Base-by-base conservation (phyloP, 2,797 vertebrate genomes). In the Myripristis jacobus region DNA sequence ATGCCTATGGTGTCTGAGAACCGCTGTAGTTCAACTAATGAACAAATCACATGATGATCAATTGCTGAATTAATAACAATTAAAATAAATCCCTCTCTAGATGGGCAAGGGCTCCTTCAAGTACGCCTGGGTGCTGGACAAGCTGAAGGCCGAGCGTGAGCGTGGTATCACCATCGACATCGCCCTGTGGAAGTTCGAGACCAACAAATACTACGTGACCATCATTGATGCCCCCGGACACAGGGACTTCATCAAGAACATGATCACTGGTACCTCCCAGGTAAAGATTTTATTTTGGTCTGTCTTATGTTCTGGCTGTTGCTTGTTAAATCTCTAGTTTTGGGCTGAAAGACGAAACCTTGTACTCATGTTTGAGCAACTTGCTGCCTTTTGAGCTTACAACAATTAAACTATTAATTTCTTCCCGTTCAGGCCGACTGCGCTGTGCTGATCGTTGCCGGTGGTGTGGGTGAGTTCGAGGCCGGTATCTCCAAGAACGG, bases 61-160 rank as follows among this genome's bases (percentile, higher is more conserved):
- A n/a, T n/a, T n/a, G n/a, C n/a, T n/a, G n/a, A n/a, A n/a, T n/a
- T n/a, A n/a, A n/a, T 43, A 50, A 50, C 19, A 12, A 11, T n/a
- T n/a, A n/a, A n/a, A n/a, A n/a, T n/a, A n/a, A n/a, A n/a, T 44
- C 22, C 48, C 31, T 6, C 5, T 41, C 18, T 51, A 95, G 94
- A 95, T 95, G 94, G 95, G 94, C 10, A 96, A 95, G 66, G 94
- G 94, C 65, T 95, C 95, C 79, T 95, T 95, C 92, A 94, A 94
- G 79, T 94, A 95, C 0, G 94, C 94, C 75, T 95, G 94, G 94
- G 94, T 95, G 79, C 77, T 95, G 87, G 94, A 94, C 89, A 95
- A 95, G 63, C 93, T 95, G 90, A 95, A 95, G 92, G 94, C 93
- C 0, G 95, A 95, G 84, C 88, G 92, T 78, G 94, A 95, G 88